These are phyloP conservation scores for Kradibia gibbosae DNA, from an alignment of 1,140 invertebrate species.

Conservation along the genomic window DNA sequence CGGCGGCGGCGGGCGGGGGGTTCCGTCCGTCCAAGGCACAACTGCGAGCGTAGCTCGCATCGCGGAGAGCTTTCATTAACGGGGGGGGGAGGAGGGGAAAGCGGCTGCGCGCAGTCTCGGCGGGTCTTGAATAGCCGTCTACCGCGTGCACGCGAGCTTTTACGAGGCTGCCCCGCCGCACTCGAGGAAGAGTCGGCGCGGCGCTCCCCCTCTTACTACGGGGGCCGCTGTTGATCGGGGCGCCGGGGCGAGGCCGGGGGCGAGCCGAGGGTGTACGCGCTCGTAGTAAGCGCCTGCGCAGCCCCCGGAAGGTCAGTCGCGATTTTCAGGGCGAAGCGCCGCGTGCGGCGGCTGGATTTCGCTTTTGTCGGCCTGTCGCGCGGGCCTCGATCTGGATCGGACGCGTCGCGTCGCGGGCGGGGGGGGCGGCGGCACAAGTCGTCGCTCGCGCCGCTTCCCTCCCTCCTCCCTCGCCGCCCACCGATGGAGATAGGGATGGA, in stretches of 20 bases:
- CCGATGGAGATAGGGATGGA: too few relatives aligned
- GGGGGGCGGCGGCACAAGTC: background rate
- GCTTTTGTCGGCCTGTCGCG: slow-evolving; percentile 20
- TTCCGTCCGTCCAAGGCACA: too few relatives aligned
- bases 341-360: background rate
- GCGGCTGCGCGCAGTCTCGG: slow-evolving; percentile 47
- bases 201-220: background rate
- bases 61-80: slow-evolving; percentile 60
- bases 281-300: background rate
- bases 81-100: too few relatives aligned
- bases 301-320: slow-evolving; percentile 14
- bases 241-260: background rate
- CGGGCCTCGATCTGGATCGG: too few relatives aligned
- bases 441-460: background rate
- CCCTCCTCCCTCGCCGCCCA: background rate
- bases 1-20: too few relatives aligned
- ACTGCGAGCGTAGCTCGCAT: too few relatives aligned
- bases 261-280: background rate
- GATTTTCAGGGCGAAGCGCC: slow-evolving; percentile 1
- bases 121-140: slow-evolving; percentile 46
- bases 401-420: too few relatives aligned
- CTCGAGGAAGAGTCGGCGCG: slow-evolving; percentile 2
- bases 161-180: slow-evolving; percentile 19
- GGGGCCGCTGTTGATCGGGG: background rate
- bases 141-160: background rate